Evolutionary conservation across 1,140 invertebrate species (phyloP), one percentile per base, ranked within the genome.

Genomic region (Temnothorax curvispinosus): DNA sequence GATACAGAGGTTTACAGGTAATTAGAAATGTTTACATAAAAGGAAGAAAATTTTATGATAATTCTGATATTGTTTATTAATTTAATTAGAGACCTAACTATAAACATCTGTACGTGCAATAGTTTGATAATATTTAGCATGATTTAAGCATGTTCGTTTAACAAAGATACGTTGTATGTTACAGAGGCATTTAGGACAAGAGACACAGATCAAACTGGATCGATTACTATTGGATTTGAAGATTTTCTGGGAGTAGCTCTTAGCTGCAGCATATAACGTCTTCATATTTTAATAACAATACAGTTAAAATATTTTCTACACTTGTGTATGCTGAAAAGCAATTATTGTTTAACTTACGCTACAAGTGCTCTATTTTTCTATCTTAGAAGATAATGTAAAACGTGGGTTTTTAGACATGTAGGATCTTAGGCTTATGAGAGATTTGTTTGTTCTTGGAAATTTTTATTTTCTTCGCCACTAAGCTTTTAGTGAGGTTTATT

Each of bases 141-240:
- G 38, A 58, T 41, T 32, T 52, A 54, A 38, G 1, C 15, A 15
- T 3, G 47, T 47, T 65, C 35, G 7, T 64, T 58, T 41, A 76
- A 44, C 60, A n/a, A 52, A 56, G 47, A 32, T 27, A 69, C 56
- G 21, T 90, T 0, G 0, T 67, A 21, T 78, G 65, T 95, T 95
- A 35, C 96, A 89, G 98, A 98, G 92, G 97, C 97, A 8, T 99
- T 99, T 92, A 95, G 97, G 91, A 94, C 95, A 64, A 96, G 97
- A 27, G 98, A 99, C 92, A 96, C 96, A 0, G 96, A 98, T 87
- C 96, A 97, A 95, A 97, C 96, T 90, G 98, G 98, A 58, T 95
- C 96, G 15, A 98, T 98, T 71, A 97, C 96, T 4, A 97, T 99
- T 92, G 96, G 94, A 50, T 99, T 98, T 93, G 98, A 99, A 96